Evolutionary conservation across 2,888 invertebrate species (phyloP), one percentile per base, ranked within the genome.

Genomic region (Amaurobius ferox): DNA sequence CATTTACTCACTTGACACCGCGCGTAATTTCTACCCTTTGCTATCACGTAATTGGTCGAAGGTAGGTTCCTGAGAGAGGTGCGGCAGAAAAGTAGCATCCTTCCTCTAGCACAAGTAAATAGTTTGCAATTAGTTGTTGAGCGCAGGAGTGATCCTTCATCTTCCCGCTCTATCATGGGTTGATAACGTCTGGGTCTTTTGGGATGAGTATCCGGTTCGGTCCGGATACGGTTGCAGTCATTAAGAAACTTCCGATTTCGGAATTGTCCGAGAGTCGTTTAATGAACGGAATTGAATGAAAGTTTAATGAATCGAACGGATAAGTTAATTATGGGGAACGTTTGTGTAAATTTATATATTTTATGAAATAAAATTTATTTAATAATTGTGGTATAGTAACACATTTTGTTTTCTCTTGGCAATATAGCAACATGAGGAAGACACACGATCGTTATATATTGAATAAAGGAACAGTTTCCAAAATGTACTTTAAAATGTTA

Each of bases 181-280:
- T 11, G 55, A 55, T 55, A 55, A 55, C 23, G 55, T 55, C 55
- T 44, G 55, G 55, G 55, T 55, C 55, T 55, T 55, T 55, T 55
- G 11, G 55, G 55, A 23, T 55, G 55, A 23, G 11, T 55, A 55
- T 55, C 55, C 55, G 55, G 55, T 55, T 55, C 5, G 55, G 19
- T 55, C 55, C 55, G 55, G 55, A 55, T 55, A 55, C 55, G 55
- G 55, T 55, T 55, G 13, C 55, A 55, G 55, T 55, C 55, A 55
- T 55, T 55, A 55, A 55, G 55, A 23, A 55, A 55, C 23, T 55
- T 55, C 55, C 55, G 55, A 23, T 55, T 55, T 55, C 55, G 23
- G 16, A 23, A 55, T 55, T 55, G 55, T 55, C 55, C 55, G 55
- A 55, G 23, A 9, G 5, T 1, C 23, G 13, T 7, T 55, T 55